Conservation (phyloP, 1,140 invertebrate species). For the Galendromus occidentalis region DNA sequence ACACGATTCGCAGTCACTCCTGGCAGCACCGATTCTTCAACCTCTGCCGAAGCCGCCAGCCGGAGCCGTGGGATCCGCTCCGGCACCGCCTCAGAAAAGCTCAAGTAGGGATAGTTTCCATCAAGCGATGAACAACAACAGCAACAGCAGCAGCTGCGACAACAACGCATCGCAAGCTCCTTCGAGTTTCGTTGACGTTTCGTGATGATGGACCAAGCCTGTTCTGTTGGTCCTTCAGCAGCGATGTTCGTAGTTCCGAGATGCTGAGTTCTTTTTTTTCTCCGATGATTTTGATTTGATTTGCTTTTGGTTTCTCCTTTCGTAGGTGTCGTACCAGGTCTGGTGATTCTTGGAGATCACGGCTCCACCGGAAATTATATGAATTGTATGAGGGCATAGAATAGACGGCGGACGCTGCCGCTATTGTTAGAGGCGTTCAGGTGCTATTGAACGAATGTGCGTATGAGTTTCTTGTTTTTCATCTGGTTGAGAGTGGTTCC, state of each 20-base stretch:
- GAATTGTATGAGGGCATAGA: no score
- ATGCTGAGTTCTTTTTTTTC: neutral
- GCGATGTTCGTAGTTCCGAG: neutral
- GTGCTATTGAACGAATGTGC: no score
- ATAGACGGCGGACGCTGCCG: no score
- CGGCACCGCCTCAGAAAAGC: neutral
- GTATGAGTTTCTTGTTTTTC: no score
- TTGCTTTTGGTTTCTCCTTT: neutral
- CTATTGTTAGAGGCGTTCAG: no score
- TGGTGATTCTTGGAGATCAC: neutral
- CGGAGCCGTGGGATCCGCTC: neutral
- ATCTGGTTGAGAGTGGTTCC: no score
- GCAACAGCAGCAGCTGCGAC: neutral
- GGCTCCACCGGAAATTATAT: neutral
- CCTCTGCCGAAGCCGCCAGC: neutral
- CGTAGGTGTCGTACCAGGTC: neutral
- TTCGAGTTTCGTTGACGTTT: constrained; percentile 2
- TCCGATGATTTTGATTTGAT: neutral
- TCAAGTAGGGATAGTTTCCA: constrained; percentile 11
- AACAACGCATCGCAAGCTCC: neutral
- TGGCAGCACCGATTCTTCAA: neutral
- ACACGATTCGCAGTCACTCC: neutral
- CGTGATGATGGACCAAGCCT: neutral
- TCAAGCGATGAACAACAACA: neutral
- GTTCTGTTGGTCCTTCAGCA: neutral